Evolutionary conservation across 2,113 vertebrate genomes (phyloP).

Genomic region (Jacana jacana): DNA sequence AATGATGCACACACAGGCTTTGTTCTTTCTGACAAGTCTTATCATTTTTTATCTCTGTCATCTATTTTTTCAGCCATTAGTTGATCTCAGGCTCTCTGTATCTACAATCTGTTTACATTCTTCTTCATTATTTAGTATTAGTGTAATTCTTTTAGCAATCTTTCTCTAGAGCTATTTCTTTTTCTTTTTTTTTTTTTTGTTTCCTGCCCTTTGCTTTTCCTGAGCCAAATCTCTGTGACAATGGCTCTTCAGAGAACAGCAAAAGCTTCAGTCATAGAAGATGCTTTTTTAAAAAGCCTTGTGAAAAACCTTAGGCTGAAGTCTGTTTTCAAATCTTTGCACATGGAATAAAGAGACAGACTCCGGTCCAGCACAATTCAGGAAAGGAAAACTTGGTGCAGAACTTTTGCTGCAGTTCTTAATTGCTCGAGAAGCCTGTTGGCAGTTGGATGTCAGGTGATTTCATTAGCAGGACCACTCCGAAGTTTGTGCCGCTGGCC

Average conservation of each 20-base stretch:
- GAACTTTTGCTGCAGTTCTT: not conserved
- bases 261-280: conserved; percentile 12
- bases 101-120: conserved; percentile 82
- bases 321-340: not conserved
- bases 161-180: conserved; percentile 42
- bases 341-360: not conserved
- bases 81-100: conserved; percentile 65
- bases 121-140: conserved; percentile 76
- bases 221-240: conserved; percentile 47
- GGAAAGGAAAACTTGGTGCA: not conserved
- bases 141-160: conserved; percentile 66
- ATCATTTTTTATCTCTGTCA: conserved; percentile 79
- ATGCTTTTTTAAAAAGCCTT: not conserved
- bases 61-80: conserved; percentile 78
- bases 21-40: conserved; percentile 80
- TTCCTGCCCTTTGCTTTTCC: conserved; percentile 47
- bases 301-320: not conserved
- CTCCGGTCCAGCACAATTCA: not conserved
- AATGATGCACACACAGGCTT: conserved; percentile 76
- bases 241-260: not conserved
- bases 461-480: not conserved
- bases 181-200: conserved; percentile 54
- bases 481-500: not conserved
- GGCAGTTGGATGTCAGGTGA: not conserved
- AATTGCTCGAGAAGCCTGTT: not conserved